Base-by-base conservation (phyloP, 2,888 invertebrate genomes). In the Pseudococcus viburni region DNA sequence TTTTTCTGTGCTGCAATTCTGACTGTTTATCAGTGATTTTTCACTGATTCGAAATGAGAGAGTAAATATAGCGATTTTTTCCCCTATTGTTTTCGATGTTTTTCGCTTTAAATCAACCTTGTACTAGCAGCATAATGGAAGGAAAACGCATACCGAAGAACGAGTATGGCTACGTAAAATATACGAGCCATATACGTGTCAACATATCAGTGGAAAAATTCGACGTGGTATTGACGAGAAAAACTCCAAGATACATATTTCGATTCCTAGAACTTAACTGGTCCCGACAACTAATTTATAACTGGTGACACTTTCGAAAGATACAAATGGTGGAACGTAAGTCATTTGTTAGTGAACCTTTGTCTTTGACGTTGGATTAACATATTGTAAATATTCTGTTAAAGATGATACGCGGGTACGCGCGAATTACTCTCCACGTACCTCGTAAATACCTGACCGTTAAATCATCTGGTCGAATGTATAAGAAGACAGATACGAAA, bases 201-300 rank as follows among this genome's bases (percentile, higher is more conserved):
- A 55, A 55, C 55, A 55, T 55, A 55, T 55, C 15, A 55, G 55
- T 73, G 73, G 73, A 73, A 73, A 73, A 73, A 39, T 73, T 73
- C 33, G 33, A 73, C 39, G 33, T 33, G 0, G n/a, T 33, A 73
- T 26, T 19, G 73, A 33, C 33, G 33, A 42, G 42, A 33, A 73
- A 33, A 73, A 73, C 73, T 26, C 33, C 17, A 42, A 42, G 42
- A 42, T 64, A n/a, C 59, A n/a, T 59, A n/a, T 68, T 68, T 64
- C 22, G n/a, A 77, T 83, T 83, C 46, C 46, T 5, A 22, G 80
- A 83, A 83, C n/a, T 19, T 83, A 46, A 83, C 46, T 83, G 80
- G 80, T 83, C 80, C 22, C 46, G 80, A 83, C 80, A 83, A 83
- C 46, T 83, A 83, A 83, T 83, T 83, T 83, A 83, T 83, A 83